A percentile compares a stretch with the other conserved stretches of the same genome.
Evolutionary conservation across 2,797 vertebrate species (phyloP).

Genomic region (Hipposideros larvatus): DNA sequence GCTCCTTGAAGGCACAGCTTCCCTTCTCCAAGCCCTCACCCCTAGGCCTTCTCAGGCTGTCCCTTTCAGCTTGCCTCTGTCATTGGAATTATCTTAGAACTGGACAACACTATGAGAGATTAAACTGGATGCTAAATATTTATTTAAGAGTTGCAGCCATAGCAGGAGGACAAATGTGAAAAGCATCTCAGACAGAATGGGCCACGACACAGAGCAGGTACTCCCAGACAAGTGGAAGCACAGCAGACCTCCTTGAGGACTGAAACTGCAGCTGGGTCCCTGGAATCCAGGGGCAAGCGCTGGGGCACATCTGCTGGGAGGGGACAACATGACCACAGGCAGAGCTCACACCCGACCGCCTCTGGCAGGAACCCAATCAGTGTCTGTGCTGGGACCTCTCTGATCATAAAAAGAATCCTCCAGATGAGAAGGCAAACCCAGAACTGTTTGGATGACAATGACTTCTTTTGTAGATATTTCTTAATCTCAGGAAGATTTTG

Average conservation of each 20-base stretch:
- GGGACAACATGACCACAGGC: background rate
- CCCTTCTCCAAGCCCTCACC: background rate
- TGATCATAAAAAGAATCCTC: background rate
- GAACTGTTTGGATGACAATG: background rate
- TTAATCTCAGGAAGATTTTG: background rate
- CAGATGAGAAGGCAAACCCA: background rate
- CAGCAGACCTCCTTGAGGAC: background rate
- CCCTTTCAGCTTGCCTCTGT: background rate
- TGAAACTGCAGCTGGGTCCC: background rate
- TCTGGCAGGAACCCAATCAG: background rate
- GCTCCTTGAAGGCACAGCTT: background rate
- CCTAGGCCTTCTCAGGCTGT: accelerated
- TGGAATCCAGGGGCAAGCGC: background rate
- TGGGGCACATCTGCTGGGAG: background rate
- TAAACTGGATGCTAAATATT: background rate
- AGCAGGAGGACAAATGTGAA: background rate
- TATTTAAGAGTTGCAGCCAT: background rate
- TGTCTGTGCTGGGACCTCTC: no score
- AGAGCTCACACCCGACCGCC: background rate
- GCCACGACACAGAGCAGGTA: background rate
- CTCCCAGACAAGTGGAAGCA: background rate
- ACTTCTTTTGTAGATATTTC: background rate
- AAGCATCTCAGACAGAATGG: background rate
- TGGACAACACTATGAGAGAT: background rate
- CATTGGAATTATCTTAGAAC: background rate